phyloP scores from a whole-genome alignment of 2,888 invertebrate genomes.

The Argynnis bischoffii region DNA sequence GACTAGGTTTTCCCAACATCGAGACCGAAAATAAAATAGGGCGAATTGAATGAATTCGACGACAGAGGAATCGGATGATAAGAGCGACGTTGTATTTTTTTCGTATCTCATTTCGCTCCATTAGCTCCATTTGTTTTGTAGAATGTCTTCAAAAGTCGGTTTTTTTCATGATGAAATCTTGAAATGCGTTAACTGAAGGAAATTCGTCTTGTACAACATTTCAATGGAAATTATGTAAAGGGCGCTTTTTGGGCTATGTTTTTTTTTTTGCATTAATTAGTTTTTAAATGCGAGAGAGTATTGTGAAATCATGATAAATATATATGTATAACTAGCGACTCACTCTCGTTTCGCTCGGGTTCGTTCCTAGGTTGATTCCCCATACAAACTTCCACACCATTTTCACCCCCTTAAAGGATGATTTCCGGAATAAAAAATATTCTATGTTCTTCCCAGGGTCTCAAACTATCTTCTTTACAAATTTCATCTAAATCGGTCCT shows the following conservation, averaged over 20 bases:
- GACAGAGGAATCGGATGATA: slow-evolving; percentile 35
- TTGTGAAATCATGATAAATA: not conserved
- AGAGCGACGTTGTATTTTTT: slow-evolving; percentile 36
- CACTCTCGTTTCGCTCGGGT: no score
- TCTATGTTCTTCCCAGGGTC: no score
- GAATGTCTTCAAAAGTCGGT: slow-evolving; percentile 31
- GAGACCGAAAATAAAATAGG: slow-evolving; percentile 36
- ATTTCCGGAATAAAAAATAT: no score
- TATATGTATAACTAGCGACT: no score
- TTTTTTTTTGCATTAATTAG: slow-evolving; percentile 7
- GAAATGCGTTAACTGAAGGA: slow-evolving; percentile 19
- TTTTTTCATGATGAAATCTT: slow-evolving; percentile 30
- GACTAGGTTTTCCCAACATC: slow-evolving; percentile 28
- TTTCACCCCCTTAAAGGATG: no score
- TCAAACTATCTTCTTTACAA: no score
- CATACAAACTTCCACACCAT: no score
- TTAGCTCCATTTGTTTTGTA: slow-evolving; percentile 36
- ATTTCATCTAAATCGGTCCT: no score
- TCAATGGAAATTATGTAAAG: slow-evolving; percentile 14
- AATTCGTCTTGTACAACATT: slow-evolving; percentile 19
- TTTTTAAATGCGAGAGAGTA: not conserved
- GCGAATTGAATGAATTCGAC: slow-evolving; percentile 37
- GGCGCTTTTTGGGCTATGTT: not conserved
- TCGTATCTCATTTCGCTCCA: slow-evolving; percentile 38
- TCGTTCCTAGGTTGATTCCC: no score